These are phyloP conservation scores for Nannospalax galili DNA, from an alignment of 2,113 vertebrate genomes.

Conservation along the genomic window DNA sequence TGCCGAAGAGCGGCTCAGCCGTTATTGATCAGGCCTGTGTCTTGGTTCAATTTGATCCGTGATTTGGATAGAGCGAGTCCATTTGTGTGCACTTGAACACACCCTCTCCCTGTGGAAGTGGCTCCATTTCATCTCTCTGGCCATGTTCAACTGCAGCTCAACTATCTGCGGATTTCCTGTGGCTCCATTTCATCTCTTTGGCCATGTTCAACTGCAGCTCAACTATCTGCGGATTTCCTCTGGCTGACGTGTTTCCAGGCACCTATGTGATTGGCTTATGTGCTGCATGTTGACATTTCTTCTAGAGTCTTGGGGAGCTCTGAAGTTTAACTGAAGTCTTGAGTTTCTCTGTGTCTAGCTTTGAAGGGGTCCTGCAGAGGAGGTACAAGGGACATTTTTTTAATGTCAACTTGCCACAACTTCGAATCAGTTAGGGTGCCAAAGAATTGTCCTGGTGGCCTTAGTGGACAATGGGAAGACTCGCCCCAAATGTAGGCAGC, in stretches of 20 bases:
- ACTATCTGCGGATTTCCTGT: not conserved
- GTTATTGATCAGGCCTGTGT: not conserved
- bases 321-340: not conserved
- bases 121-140: not conserved
- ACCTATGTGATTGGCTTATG: no score
- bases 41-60: not conserved
- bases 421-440: not conserved
- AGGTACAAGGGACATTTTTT: not conserved
- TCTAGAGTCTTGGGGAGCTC: not conserved
- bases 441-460: no score
- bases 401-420: not conserved
- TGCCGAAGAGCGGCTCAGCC: not conserved
- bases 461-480: not conserved
- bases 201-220: not conserved
- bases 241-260: not conserved
- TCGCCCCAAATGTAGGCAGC: not conserved
- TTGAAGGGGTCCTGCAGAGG: not conserved
- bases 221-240: not conserved
- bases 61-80: not conserved
- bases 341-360: not conserved
- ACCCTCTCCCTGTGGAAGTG: not conserved
- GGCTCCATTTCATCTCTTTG: not conserved
- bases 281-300: not conserved
- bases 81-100: not conserved
- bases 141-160: not conserved